Conservation (phyloP, 2,113 vertebrate genomes). For the Myiozetetes cayanensis region DNA sequence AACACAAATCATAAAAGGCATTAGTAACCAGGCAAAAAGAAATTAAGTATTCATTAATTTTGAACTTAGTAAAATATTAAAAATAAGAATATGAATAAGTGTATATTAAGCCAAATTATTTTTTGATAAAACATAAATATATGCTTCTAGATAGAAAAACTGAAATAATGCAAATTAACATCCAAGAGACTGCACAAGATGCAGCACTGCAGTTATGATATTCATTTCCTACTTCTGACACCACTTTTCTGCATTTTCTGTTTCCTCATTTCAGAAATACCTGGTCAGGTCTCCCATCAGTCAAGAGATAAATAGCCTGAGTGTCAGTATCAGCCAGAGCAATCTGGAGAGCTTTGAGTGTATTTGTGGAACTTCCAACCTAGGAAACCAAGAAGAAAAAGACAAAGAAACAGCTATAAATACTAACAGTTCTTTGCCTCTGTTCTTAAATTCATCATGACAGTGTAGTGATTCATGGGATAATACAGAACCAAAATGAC, state of each 20-base stretch:
- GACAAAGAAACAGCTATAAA: not conserved
- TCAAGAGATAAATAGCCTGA: conserved; percentile 80
- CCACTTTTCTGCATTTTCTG: not conserved
- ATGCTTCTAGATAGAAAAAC: not conserved
- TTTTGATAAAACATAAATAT: not conserved
- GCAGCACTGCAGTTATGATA: not conserved
- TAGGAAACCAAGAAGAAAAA: conserved; percentile 27
- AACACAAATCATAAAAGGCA: not conserved
- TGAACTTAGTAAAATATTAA: not conserved
- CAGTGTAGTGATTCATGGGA: not conserved
- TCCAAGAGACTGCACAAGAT: not conserved
- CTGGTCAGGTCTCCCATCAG: conserved; percentile 83
- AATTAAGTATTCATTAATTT: not conserved
- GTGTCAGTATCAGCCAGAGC: conserved; percentile 75
- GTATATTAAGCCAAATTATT: not conserved
- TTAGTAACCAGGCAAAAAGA: not conserved
- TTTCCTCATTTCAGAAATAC: conserved; percentile 58
- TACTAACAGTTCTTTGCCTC: not conserved
- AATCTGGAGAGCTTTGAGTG: conserved; percentile 74
- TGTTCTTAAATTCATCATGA: not conserved
- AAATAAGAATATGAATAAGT: not conserved
- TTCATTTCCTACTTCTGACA: not conserved
- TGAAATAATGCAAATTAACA: not conserved
- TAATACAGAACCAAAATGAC: not conserved
- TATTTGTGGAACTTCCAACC: conserved; percentile 81